Percentiles rank a stretch among this genome's conserved stretches.
These are phyloP conservation scores for Smittia sp. DNA, from an alignment of 2,888 invertebrate species.

Conservation along the genomic window DNA sequence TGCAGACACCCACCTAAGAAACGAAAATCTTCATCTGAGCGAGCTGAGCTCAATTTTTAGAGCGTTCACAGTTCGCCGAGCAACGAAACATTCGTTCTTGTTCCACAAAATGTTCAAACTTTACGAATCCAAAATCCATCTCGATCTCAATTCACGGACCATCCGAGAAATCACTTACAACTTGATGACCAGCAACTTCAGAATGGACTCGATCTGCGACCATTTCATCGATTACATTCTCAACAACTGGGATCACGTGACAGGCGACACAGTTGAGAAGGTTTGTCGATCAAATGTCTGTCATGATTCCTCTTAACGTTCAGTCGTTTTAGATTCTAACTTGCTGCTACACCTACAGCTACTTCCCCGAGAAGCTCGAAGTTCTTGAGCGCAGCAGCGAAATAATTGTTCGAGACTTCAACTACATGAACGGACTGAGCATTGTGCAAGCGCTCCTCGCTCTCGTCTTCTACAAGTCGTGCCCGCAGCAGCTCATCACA, in stretches of 20 bases:
- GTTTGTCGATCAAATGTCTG: conserved; percentile 44
- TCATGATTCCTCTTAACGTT: background rate
- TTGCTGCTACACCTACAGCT: conserved; percentile 56
- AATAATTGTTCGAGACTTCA: conserved; percentile 57
- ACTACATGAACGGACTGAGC: conserved; percentile 56
- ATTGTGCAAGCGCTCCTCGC: conserved; percentile 58
- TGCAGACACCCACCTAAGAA: conserved; percentile 48
- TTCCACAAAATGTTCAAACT: conserved; percentile 45
- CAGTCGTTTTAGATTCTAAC: conserved; percentile 46
- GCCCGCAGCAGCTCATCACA: conserved; percentile 56
- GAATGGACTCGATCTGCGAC: conserved; percentile 55
- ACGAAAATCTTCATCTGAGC: conserved; percentile 44
- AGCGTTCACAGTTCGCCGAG: conserved; percentile 49
- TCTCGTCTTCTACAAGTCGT: conserved; percentile 56
- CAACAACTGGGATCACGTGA: conserved; percentile 51
- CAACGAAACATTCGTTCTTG: conserved; percentile 44
- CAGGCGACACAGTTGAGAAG: conserved; percentile 57
- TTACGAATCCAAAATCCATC: conserved; percentile 47
- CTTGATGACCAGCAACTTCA: conserved; percentile 51
- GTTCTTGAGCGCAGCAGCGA: conserved; percentile 52
- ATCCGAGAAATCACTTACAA: conserved; percentile 54
- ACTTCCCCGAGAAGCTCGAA: conserved; percentile 53
- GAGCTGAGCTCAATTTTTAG: conserved; percentile 49
- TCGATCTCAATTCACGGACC: conserved; percentile 53
- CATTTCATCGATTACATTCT: conserved; percentile 54